phyloP scores from a whole-genome alignment of 1,140 invertebrate genomes.

The Choristoneura fumiferana region DNA sequence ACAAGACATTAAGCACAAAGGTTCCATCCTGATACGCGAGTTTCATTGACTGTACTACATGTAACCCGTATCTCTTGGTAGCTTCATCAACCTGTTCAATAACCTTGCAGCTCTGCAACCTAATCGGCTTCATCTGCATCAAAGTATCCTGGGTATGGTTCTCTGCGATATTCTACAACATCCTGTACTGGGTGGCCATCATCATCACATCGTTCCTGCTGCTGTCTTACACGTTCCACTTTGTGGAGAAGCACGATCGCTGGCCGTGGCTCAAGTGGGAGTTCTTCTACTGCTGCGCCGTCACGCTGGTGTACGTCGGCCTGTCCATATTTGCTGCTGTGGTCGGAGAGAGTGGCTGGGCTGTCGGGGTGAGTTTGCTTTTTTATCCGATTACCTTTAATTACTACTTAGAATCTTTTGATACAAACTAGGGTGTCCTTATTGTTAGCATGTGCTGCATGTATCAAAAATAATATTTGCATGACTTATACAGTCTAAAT shows the following conservation, averaged over 20 bases:
- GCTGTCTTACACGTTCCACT: constrained; percentile 89
- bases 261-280: constrained; percentile 93
- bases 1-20: no score
- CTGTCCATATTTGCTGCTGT: constrained; percentile 63
- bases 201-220: constrained; percentile 89
- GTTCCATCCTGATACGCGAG: no score
- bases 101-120: constrained; percentile 83
- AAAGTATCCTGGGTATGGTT: constrained; percentile 82
- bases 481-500: no score
- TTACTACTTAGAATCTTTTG: no score
- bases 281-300: constrained; percentile 84
- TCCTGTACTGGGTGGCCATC: constrained; percentile 89
- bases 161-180: constrained; percentile 81
- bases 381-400: neutral
- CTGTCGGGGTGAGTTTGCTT: constrained; percentile 56
- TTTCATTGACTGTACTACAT: no score
- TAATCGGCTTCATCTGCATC: constrained; percentile 92
- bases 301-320: constrained; percentile 81
- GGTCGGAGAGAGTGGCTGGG: constrained; percentile 60
- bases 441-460: no score
- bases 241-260: constrained; percentile 89
- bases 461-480: no score
- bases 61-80: neutral
- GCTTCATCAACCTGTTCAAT: constrained; percentile 8
- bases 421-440: no score